Evolutionary conservation across 2,888 invertebrate species (phyloP), one percentile per base, ranked within the genome.

Genomic region (Xylota sylvarum): DNA sequence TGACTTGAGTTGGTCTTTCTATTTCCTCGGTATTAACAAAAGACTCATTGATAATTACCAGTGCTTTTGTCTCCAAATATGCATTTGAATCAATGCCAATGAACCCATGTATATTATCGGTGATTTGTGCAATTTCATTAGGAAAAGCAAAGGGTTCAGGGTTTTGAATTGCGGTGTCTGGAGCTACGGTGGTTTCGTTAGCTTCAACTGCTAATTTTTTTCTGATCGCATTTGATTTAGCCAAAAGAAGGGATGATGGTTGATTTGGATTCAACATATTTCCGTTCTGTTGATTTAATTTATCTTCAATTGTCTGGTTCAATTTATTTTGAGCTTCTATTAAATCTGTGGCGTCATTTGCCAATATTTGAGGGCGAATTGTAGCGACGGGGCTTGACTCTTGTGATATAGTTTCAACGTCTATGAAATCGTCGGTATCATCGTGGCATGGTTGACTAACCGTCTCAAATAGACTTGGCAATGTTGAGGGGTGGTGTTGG

Each of bases 211-310:
- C 10, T 27, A 48, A 35, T 30, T 73, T 40, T 5, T 30, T 27
- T 40, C 37, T 60, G 0, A 62, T 3, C 27, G 62, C 37, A 27
- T 73, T 73, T 17, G 62, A 50, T n/a, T 73, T 73, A 1, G 60
- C 73, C 10, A 73, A 27, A 12, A 73, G 37, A 4, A 73, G 4
- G 10, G 73, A 40, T 0, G 73, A 62, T 7, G 60, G 60, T 37
- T n/a, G n/a, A n/a, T 48, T 50, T 0, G 48, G 27, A 0, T 58
- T 23, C 17, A 27, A 10, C 35, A 17, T 12, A 12, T 48, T 14
- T 48, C 5, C 1, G 14, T 50, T 27, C 10, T 73, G 6, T 4
- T 52, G n/a, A n/a, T n/a, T 40, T 2, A 73, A 50, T 17, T 35
- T 46, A 12, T 50, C 62, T 40, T 73, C 50, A 17, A 73, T 17